Evolutionary conservation across 2,797 vertebrate species (phyloP), one percentile per base, ranked within the genome.

Genomic region (Chaetodon trifasciatus): DNA sequence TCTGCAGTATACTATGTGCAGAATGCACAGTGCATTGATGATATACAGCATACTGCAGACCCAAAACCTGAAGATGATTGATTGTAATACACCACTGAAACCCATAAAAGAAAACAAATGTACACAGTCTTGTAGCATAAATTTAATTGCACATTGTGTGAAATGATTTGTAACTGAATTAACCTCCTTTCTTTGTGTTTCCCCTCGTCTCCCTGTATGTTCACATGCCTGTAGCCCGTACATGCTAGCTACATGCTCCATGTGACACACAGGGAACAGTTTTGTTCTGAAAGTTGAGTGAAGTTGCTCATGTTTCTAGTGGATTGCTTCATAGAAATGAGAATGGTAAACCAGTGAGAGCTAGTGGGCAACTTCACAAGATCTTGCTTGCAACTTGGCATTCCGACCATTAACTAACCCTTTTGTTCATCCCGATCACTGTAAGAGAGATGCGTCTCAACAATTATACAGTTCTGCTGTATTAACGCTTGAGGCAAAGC

Each of bases 391-490:
- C 83, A 73, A 75, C 74, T 76, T 55, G 32, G 61, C 85, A 84
- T 75, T 55, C 61, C n/a, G 76, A 75, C 70, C 90, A 87, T 93
- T 28, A 70, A 85, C 82, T 82, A 76, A 88, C 55, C 44, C 39
- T 76, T 83, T 40, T 58, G 72, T 86, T 82, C 74, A 82, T 90
- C 76, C 77, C 47, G 47, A 42, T 72, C 61, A 50, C 88, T 90
- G 91, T 92, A 93, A 93, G 91, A 93, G 82, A 86, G 86, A 85
- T 8, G 86, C 90, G 91, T 94, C 88, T 79, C 67, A 66, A 44
- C 75, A 55, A 11, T 13, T 49, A 56, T 56, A 47, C 67, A 53
- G 61, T 40, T 78, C 24, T 61, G 50, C 67, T 81, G 70, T 68
- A 40, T 68, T 44, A 17, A 50, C 82, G 82, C 80, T 80, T 73